Evolutionary conservation across 2,888 invertebrate genomes (phyloP).

Genomic region (Melanophora roralis): DNA sequence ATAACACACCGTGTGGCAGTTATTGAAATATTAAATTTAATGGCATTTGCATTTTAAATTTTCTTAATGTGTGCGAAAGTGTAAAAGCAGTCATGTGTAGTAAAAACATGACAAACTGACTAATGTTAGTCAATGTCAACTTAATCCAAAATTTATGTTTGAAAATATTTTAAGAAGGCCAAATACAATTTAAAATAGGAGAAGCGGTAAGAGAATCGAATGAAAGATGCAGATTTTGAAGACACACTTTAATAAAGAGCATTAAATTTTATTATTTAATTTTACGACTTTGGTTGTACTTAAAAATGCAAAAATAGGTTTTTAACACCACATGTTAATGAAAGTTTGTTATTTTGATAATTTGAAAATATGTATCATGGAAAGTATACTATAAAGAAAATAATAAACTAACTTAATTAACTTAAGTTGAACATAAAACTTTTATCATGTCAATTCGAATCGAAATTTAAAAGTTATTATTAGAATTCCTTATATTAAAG

Average conservation of each 20-base stretch:
- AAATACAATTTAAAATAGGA: neutral
- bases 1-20: neutral
- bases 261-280: neutral
- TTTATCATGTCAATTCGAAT: too few relatives aligned
- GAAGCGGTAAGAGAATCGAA: neutral
- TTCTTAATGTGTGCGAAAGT: neutral
- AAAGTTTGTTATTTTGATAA: too few relatives aligned
- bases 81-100: neutral
- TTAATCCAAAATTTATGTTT: conserved; percentile 52
- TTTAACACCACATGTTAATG: too few relatives aligned
- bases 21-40: conserved; percentile 60
- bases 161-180: neutral
- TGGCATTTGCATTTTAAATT: conserved; percentile 32
- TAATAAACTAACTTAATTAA: too few relatives aligned
- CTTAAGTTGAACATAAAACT: too few relatives aligned
- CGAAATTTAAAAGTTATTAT: too few relatives aligned
- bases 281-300: too few relatives aligned
- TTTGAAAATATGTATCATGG: too few relatives aligned
- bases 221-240: neutral
- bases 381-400: too few relatives aligned
- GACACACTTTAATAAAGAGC: neutral
- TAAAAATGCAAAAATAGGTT: too few relatives aligned
- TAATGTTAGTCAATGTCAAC: conserved; percentile 53
- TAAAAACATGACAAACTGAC: conserved; percentile 19
- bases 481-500: too few relatives aligned